Conservation (phyloP, 2,888 invertebrate genomes). For the Tridacna crocea region DNA sequence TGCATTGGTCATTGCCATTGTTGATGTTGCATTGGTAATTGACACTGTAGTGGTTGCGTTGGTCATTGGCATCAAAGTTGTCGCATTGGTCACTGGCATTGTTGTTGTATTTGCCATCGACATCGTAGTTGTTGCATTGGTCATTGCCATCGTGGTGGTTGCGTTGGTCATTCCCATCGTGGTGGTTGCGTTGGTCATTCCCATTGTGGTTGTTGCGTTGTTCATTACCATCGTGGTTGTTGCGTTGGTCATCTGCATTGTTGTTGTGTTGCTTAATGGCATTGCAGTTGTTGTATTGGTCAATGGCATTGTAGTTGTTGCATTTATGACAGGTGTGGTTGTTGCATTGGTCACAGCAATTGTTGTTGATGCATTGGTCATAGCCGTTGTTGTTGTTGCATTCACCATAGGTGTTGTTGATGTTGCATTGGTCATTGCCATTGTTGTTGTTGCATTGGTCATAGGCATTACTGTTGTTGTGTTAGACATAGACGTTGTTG, state of each 20-base stretch:
- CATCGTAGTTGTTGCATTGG: background rate
- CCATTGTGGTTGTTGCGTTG: constrained; percentile 6
- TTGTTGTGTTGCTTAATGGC: background rate
- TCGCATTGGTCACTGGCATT: background rate
- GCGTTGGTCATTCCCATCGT: background rate
- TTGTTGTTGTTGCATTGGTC: background rate
- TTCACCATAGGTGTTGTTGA: background rate
- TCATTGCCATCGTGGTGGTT: constrained; percentile 1
- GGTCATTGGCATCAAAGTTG: background rate
- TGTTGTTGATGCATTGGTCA: background rate
- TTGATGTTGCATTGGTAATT: background rate
- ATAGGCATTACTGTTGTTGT: background rate
- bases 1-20: background rate
- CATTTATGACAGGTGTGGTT: background rate
- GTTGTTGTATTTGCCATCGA: background rate
- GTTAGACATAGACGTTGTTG: background rate
- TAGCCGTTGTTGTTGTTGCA: background rate
- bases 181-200: background rate
- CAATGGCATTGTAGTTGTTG: background rate
- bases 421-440: background rate
- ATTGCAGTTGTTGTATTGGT: background rate
- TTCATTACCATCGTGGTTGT: background rate
- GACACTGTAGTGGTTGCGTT: constrained; percentile 9
- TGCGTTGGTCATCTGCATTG: background rate
- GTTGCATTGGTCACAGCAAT: background rate